Evolutionary conservation across 2,888 invertebrate genomes (phyloP), one percentile per base, ranked within the genome.

Genomic region (Branchipolynoe longqiensis): DNA sequence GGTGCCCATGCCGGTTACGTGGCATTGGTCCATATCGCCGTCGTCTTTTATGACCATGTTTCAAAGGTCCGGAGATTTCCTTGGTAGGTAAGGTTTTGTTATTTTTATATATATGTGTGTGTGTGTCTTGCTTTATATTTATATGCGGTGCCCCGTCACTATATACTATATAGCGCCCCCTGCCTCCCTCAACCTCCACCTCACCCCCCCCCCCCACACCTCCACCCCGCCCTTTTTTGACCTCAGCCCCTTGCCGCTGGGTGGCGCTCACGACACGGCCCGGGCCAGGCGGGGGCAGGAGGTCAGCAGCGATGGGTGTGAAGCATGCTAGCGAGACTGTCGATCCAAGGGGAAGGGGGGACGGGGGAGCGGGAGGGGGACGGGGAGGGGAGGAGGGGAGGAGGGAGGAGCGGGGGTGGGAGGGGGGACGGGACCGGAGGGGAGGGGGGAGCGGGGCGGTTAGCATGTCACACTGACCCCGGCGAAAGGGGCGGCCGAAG

Each of bases 391-490:
- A n/a, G n/a, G n/a, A n/a, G n/a, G n/a, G n/a, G n/a, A n/a, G n/a
- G 54, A 14, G 12, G n/a, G n/a, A n/a, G n/a, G n/a, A n/a, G n/a
- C n/a, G n/a, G n/a, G n/a, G n/a, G n/a, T n/a, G n/a, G n/a, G n/a
- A n/a, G n/a, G n/a, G n/a, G n/a, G n/a, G n/a, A n/a, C n/a, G n/a
- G n/a, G n/a, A n/a, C n/a, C n/a, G n/a, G n/a, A n/a, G n/a, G n/a
- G n/a, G n/a, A n/a, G n/a, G n/a, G n/a, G n/a, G n/a, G n/a, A n/a
- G n/a, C n/a, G n/a, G 36, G 41, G 48, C n/a, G 48, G 22, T 28
- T 78, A 78, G 78, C 78, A 78, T 78, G 78, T 54, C 48, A 78
- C 8, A 48, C 48, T 78, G 78, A 78, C 78, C 78, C 41, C 48
- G 22, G 78, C 18, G 4, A 4, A 41, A 8, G 31, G 78, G 28